Evolutionary conservation across 2,113 vertebrate genomes (phyloP), one percentile per base, ranked within the genome.

Genomic region (Merops nubicus): DNA sequence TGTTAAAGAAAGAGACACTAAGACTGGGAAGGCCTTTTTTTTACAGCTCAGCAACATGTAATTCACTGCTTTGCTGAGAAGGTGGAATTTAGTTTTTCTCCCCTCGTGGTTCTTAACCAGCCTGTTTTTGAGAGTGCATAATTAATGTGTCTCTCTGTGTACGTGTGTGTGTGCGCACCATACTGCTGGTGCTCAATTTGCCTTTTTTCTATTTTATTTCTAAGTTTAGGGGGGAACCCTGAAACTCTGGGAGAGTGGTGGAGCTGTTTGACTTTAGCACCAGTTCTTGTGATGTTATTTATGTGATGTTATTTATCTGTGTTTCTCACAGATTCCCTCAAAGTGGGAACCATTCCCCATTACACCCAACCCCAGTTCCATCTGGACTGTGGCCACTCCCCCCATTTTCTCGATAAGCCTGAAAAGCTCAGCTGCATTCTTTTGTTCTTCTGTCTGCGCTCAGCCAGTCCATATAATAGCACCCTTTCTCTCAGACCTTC

Each of bases 401-500:
- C 22, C 28, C 11, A 4, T 62, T 65, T 50, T 68, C 67, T 36
- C 43, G 14, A 5, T 21, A 36, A 82, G 40, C 68, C 64, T 33
- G 10, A 34, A 68, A 73, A 51, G 42, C 51, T 92, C 70, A 47
- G 60, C 50, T 65, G 42, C 25, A 5, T 79, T 51, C 62, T 53
- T 81, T 60, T 73, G 64, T 73, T 77, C n/a, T 42, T 67, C 75
- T 68, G 63, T 65, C 17, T 18, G 42, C 13, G 42, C 62, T 76
- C 67, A 56, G 51, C 51, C 80, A 47, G 60, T 8, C 64, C 2
- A 0, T 34, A 17, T 14, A 26, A 33, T 7, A 57, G 69, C 25
- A 9, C 25, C 38, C 28, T 80, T 78, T 93, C 79, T 64, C 70
- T 65, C 64, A 93, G 56, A 60, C 96, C 93, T 86, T 54, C 68